Base-by-base conservation (phyloP, 53 echinoderm and acorn worm species). In the Antedon mediterranea region DNA sequence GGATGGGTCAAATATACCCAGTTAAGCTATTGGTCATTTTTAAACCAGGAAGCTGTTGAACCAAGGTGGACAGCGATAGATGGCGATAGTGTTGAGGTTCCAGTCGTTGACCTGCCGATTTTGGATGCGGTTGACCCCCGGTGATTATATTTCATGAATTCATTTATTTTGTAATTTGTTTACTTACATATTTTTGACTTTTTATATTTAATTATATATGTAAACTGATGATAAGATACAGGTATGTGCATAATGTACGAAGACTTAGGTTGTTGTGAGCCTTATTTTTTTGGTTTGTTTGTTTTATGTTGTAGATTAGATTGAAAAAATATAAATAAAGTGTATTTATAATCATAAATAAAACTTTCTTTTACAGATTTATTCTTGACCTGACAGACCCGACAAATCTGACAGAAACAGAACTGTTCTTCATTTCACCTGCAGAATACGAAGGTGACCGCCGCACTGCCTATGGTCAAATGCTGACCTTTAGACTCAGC, bases 401-500 rank as follows among this genome's bases (percentile, higher is more conserved):
- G 0, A 80, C 72, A 71, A 84, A 88, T 74, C 75, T 79, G 0
- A 88, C 84, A 23, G 87, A 89, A 43, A 88, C 84, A 23, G 75
- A 30, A 74, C 71, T 95, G 30, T 95, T 95, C 84, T 92, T 95
- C 34, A 80, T 82, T 15, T 87, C 97, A 6, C 87, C 92, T 0
- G 44, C 80, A 2, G 74, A 37, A 7, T 95, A 92, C 84, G 85
- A 77, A 5, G 88, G 92, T 20, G 90, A 95, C 77, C 79, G 79
- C 34, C 89, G 91, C 18, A 88, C 97, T 6, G 87, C 92, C 3
- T 92, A 92, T 33, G 97, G 92, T 15, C 92, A 91, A 81, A 42
- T 78, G 43, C 73, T 92, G 28, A 74, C 87, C 30, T 84, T 95
- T 34, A 75, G 84, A 33, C 84, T 95, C 6, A 95, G 97, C 43